Percentiles rank a stretch among this genome's conserved stretches.
Evolutionary conservation across 30 jellyfish, hydroid and myxozoan species (phyloP).

Genomic region (Cassiopea andromeda): DNA sequence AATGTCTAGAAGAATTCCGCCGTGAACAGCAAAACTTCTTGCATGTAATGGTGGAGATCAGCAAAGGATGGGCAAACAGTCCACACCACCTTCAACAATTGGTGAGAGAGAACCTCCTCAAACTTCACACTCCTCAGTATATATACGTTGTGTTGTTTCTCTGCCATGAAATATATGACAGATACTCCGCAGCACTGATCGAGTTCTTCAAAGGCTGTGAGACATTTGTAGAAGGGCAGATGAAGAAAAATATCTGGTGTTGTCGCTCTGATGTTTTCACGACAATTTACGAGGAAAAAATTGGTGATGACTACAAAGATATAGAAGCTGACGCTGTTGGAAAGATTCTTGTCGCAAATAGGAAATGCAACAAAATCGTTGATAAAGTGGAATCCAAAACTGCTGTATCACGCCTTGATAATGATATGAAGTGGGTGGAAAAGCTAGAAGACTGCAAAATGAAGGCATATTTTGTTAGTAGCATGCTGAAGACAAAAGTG

Average conservation of each 20-base stretch:
- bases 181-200: not conserved
- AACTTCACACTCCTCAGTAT: slow-evolving; percentile 1
- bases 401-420: not conserved
- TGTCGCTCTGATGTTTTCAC: slow-evolving; percentile 2
- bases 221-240: not conserved
- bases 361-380: not conserved
- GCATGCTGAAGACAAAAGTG: not conserved
- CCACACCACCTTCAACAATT: not conserved
- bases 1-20: slow-evolving; percentile 19
- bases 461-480: slow-evolving; percentile 1
- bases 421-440: not conserved
- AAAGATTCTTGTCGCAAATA: not conserved
- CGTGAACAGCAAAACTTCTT: slow-evolving; percentile 21
- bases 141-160: slow-evolving; percentile 3
- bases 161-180: not conserved
- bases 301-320: not conserved
- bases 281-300: not conserved
- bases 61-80: not conserved
- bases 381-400: not conserved
- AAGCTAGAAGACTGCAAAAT: not conserved
- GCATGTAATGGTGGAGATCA: slow-evolving; percentile 5
- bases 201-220: slow-evolving; percentile 31
- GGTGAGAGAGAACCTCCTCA: not conserved
- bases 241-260: slow-evolving; percentile 20
- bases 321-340: not conserved